phyloP scores from a whole-genome alignment of 2,113 vertebrate genomes.

The Empidonax alnorum region DNA sequence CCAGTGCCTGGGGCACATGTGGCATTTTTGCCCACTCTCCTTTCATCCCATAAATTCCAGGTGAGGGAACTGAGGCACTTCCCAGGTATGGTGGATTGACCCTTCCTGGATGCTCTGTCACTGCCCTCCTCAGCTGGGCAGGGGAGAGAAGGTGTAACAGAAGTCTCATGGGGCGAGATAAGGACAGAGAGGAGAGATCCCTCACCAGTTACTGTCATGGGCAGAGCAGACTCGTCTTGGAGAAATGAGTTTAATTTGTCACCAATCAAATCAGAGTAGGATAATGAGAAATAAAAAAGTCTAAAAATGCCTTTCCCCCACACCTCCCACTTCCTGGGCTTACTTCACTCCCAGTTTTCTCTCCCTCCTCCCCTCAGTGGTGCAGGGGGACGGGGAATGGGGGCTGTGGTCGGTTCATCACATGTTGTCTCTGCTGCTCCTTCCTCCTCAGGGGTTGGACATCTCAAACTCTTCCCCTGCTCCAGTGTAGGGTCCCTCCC shows the following conservation, averaged over 20 bases:
- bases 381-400: not conserved
- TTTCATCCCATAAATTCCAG: rapidly evolving
- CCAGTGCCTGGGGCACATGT: rapidly evolving
- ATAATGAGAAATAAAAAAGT: not conserved
- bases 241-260: not conserved
- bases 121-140: not conserved
- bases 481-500: not conserved
- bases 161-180: not conserved
- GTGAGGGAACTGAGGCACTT: not conserved
- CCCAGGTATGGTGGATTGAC: not conserved
- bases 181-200: not conserved
- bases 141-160: not conserved
- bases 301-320: not conserved
- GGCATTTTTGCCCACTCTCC: not conserved
- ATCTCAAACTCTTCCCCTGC: not conserved
- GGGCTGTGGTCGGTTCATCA: not conserved
- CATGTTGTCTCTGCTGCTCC: not conserved
- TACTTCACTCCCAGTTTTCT: not conserved
- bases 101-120: not conserved
- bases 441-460: not conserved
- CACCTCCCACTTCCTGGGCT: not conserved
- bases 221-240: not conserved
- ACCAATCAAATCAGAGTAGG: not conserved
- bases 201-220: not conserved
- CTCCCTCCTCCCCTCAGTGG: not conserved